Conservation (phyloP, 1,140 invertebrate species). For the Leptinotarsa lineolata region DNA sequence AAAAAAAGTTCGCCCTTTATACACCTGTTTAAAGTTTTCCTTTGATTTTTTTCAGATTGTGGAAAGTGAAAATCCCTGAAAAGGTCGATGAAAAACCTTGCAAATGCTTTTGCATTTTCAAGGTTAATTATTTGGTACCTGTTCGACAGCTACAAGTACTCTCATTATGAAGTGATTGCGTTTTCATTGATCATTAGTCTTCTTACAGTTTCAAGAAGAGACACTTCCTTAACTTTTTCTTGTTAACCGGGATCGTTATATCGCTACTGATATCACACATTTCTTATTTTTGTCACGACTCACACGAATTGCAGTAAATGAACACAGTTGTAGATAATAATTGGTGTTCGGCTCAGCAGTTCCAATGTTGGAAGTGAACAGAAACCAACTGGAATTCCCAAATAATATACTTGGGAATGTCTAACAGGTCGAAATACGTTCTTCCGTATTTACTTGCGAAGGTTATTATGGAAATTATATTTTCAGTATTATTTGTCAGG, state of each 20-base stretch:
- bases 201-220: background rate
- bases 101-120: too few species aligned
- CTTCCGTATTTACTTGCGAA: too few species aligned
- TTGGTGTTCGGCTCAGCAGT: background rate
- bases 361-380: background rate
- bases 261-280: background rate
- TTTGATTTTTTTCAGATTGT: too few species aligned
- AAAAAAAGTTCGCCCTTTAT: too few species aligned
- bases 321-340: background rate
- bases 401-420: background rate
- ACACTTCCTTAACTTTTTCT: background rate
- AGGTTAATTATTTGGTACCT: too few species aligned
- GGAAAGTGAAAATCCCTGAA: too few species aligned
- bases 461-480: too few species aligned
- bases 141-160: too few species aligned
- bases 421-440: background rate
- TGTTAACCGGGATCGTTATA: background rate
- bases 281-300: conserved; percentile 1
- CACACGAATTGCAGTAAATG: background rate
- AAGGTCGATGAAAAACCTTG: too few species aligned
- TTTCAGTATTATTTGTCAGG: too few species aligned
- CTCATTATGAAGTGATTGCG: too few species aligned
- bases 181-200: background rate
- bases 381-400: background rate
- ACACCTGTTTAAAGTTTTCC: too few species aligned